Evolutionary conservation across 2,797 vertebrate species (phyloP).

Genomic region (Cheirogaleus major): DNA sequence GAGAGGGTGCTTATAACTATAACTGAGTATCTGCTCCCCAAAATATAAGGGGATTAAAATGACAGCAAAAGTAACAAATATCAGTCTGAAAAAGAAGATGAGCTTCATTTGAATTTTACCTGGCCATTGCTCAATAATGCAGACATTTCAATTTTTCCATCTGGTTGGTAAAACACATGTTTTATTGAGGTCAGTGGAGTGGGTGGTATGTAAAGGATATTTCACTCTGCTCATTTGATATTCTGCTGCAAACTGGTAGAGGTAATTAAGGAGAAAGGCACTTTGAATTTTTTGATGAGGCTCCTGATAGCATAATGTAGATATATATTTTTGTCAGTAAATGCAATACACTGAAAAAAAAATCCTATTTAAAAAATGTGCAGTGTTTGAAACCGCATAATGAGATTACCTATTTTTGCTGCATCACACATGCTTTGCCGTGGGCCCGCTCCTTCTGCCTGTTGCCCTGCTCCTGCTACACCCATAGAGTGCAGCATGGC

Average conservation of each 20-base stretch:
- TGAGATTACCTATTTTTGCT: background rate
- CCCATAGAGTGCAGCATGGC: background rate
- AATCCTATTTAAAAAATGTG: background rate
- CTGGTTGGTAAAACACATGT: background rate
- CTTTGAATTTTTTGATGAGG: background rate
- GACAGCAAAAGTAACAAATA: background rate
- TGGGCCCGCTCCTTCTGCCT: background rate
- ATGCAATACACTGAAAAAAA: background rate
- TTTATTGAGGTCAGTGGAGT: background rate
- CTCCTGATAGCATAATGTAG: background rate
- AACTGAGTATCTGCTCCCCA: background rate
- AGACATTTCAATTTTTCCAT: background rate
- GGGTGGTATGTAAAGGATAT: background rate
- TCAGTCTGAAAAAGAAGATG: background rate
- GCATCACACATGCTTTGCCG: background rate
- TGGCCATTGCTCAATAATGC: background rate
- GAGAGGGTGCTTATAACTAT: background rate
- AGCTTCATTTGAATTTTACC: background rate
- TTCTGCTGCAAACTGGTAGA: background rate
- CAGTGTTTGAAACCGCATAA: background rate
- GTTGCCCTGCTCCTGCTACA: background rate
- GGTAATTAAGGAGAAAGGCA: slow-evolving; percentile 4
- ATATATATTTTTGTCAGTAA: slow-evolving; percentile 9
- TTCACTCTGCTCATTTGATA: background rate
- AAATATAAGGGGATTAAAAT: background rate